Conservation (phyloP, 1,140 invertebrate species). For the Solenopsis invicta region DNA sequence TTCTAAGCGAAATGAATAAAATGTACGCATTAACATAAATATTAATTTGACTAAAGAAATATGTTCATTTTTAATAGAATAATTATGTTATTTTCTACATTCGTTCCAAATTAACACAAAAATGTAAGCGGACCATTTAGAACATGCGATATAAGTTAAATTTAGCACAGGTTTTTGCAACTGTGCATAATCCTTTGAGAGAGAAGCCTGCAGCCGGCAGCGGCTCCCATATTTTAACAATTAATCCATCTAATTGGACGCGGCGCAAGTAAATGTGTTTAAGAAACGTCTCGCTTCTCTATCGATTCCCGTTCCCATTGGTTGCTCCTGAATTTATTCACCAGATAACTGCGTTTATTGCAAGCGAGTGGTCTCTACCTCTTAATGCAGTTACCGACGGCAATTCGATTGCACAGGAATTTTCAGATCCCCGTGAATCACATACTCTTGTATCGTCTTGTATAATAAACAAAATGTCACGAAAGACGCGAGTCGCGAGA, state of each 20-base stretch:
- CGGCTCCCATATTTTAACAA: constrained; percentile 9
- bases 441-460: not conserved
- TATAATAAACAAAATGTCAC: too few relatives aligned
- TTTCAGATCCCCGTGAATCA: not conserved
- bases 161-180: too few relatives aligned
- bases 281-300: constrained; percentile 2
- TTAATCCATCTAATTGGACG: not conserved
- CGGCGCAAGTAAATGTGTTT: constrained; percentile 1
- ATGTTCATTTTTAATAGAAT: too few relatives aligned
- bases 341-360: constrained; percentile 15
- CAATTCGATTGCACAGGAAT: constrained; percentile 5
- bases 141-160: too few relatives aligned
- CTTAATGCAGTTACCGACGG: constrained; percentile 9
- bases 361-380: not conserved
- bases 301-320: constrained; percentile 6
- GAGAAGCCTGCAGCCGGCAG: not conserved
- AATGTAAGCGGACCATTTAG: too few relatives aligned
- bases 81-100: too few relatives aligned
- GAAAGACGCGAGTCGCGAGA: not conserved
- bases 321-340: constrained; percentile 33
- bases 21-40: too few relatives aligned
- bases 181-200: not conserved
- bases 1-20: too few relatives aligned
- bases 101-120: too few relatives aligned
- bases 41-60: too few relatives aligned